phyloP scores from a whole-genome alignment of 2,113 vertebrate genomes.

The Origma solitaria region DNA sequence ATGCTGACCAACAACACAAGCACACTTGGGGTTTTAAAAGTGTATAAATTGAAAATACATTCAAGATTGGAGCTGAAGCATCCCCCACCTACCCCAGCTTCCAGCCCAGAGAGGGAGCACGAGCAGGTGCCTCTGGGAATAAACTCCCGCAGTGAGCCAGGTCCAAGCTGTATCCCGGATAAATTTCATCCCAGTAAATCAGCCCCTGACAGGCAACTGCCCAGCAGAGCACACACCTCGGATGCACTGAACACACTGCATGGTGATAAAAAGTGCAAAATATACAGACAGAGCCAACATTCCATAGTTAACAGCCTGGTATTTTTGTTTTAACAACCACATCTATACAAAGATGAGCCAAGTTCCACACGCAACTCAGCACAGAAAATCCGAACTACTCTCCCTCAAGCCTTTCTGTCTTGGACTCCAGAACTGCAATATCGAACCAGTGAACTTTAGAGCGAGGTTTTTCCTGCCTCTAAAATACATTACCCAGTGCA shows the following conservation, averaged over 20 bases:
- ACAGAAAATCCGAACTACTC: background rate
- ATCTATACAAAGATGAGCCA: background rate
- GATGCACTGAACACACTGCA: accelerated
- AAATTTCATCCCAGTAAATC: background rate
- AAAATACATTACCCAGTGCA: background rate
- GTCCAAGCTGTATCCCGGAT: background rate
- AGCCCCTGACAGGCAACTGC: background rate
- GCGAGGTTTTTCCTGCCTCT: background rate
- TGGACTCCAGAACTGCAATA: background rate
- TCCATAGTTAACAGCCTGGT: background rate
- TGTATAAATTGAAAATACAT: background rate
- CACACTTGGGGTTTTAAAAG: background rate
- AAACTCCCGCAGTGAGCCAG: background rate
- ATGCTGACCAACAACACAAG: background rate
- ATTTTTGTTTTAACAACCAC: background rate
- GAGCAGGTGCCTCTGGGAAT: background rate
- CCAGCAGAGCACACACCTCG: background rate
- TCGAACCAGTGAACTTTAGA: background rate
- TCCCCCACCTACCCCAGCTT: background rate
- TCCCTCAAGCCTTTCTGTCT: background rate
- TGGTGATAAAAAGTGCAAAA: background rate
- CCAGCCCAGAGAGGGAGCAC: background rate
- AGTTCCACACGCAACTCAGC: background rate
- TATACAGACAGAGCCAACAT: background rate
- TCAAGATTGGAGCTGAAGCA: background rate